Conservation (phyloP, 1,140 invertebrate genomes). For the Antheraea pernyi region DNA sequence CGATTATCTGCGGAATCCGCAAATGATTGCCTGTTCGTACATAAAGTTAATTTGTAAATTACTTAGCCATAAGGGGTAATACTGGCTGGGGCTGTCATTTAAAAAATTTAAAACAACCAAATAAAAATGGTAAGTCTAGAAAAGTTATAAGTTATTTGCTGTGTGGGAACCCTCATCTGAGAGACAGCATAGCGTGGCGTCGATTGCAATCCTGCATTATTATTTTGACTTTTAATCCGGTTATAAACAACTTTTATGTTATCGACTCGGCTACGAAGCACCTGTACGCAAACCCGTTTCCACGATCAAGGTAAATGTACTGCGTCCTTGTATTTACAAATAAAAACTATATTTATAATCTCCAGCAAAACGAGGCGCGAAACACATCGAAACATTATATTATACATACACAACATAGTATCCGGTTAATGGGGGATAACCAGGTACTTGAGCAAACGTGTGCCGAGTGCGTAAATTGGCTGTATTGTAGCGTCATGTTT, state of each 20-base stretch:
- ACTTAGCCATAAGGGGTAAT: no score
- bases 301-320: not conserved
- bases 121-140: no score
- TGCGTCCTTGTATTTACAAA: slow-evolving; percentile 26
- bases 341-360: slow-evolving; percentile 34
- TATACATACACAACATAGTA: slow-evolving; percentile 31
- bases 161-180: no score
- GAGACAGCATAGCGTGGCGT: no score
- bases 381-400: slow-evolving; percentile 30
- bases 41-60: no score
- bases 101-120: no score
- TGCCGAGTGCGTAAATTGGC: slow-evolving; percentile 49
- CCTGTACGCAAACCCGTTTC: slow-evolving; percentile 1
- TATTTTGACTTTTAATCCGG: not conserved
- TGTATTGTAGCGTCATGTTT: slow-evolving; percentile 36
- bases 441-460: slow-evolving; percentile 43
- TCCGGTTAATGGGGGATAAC: slow-evolving; percentile 69
- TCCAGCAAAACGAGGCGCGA: slow-evolving; percentile 25
- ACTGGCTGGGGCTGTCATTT: no score
- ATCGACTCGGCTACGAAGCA: not conserved
- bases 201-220: no score
- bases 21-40: no score
- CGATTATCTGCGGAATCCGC: no score
- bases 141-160: no score
- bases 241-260: not conserved